A percentile compares a stretch with the other conserved stretches of the same genome.
phyloP scores from a whole-genome alignment of 92 coral and sea anemone genomes.

The Epizoanthus ramosus region DNA sequence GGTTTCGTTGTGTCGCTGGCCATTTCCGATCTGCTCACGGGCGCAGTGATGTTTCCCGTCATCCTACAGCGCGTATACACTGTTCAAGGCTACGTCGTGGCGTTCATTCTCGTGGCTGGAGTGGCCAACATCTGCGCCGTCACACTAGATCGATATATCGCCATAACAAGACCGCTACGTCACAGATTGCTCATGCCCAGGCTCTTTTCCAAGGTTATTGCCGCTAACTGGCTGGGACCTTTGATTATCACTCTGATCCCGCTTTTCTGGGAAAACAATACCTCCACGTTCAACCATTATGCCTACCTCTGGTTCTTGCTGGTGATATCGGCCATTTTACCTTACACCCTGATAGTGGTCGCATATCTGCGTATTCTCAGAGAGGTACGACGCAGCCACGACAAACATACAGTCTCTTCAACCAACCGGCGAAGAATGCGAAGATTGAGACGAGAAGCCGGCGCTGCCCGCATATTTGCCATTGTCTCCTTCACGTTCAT shows the following conservation, averaged over 20 bases:
- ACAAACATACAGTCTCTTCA: constrained; percentile 26
- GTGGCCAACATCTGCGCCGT: constrained; percentile 73
- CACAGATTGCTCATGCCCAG: constrained; percentile 54
- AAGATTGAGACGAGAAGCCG: constrained; percentile 62
- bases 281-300: constrained; percentile 42
- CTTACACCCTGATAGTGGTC: constrained; percentile 53
- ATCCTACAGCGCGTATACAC: constrained; percentile 53
- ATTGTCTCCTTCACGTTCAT: constrained; percentile 66
- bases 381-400: constrained; percentile 51
- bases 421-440: constrained; percentile 36
- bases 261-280: constrained; percentile 60
- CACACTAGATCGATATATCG: constrained; percentile 72
- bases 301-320: constrained; percentile 56
- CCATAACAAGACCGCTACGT: constrained; percentile 58
- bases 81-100: constrained; percentile 57
- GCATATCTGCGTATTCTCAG: constrained; percentile 58
- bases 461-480: constrained; percentile 66
- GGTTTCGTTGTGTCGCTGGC: constrained; percentile 72
- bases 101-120: constrained; percentile 66
- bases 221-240: constrained; percentile 64
- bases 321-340: constrained; percentile 56
- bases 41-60: constrained; percentile 63
- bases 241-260: constrained; percentile 60
- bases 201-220: constrained; percentile 48
- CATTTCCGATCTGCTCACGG: constrained; percentile 67